These are phyloP conservation scores for Diadema setosum DNA, from an alignment of 35 echinoderm and acorn worm species.

Conservation along the genomic window DNA sequence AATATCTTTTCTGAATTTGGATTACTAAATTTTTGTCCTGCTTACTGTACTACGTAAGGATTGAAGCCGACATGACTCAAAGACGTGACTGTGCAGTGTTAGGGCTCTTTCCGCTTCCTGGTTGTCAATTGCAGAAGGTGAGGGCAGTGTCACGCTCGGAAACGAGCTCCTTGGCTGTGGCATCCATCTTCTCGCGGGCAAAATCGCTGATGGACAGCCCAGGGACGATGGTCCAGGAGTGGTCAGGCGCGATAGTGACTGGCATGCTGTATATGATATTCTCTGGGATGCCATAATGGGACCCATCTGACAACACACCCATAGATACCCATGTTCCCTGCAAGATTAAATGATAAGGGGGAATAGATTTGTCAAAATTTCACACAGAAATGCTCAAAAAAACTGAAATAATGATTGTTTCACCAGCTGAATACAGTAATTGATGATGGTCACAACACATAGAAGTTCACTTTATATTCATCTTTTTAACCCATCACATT, in stretches of 20 bases:
- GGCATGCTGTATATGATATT: conserved; percentile 90
- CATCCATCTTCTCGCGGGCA: conserved; percentile 87
- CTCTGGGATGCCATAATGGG: conserved; percentile 62
- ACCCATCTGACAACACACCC: conserved; percentile 71
- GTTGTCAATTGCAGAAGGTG: conserved; percentile 52
- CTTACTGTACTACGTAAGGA: not conserved
- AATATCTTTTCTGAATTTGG: too few relatives aligned
- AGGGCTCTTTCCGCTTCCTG: conserved; percentile 27
- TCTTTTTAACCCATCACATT: too few relatives aligned
- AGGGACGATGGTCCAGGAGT: conserved; percentile 55
- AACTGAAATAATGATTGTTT: too few relatives aligned
- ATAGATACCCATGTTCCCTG: conserved; percentile 92
- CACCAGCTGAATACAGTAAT: too few relatives aligned
- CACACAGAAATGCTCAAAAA: too few relatives aligned
- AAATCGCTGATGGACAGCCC: conserved; percentile 74
- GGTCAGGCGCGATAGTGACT: conserved; percentile 39
- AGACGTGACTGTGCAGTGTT: not conserved
- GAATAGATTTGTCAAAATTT: too few relatives aligned
- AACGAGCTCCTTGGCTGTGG: conserved; percentile 78
- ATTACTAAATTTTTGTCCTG: not conserved
- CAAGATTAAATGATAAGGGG: too few relatives aligned
- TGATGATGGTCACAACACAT: too few relatives aligned
- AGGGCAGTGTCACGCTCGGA: conserved; percentile 66
- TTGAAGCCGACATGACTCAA: not conserved
- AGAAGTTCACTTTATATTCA: too few relatives aligned